Evolutionary conservation across 2,888 invertebrate species (phyloP), one percentile per base, ranked within the genome.

Genomic region (Calliopum simillimum): DNA sequence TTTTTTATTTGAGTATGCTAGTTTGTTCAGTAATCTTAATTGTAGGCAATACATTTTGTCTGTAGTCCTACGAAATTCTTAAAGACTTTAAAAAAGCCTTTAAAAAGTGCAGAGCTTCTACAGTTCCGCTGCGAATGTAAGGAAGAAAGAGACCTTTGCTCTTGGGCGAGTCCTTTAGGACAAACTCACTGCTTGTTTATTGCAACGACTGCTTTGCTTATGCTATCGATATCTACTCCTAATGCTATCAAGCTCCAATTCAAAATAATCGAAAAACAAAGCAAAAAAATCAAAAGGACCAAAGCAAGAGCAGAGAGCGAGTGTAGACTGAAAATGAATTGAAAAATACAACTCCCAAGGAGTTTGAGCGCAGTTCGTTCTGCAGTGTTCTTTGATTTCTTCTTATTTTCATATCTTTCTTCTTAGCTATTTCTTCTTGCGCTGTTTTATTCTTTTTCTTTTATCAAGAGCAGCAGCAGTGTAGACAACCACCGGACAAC

Each of bases 261-360:
- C 55, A 23, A 56, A 12, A 56, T 11, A 21, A 56, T 14, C 8
- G 23, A 21, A 23, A 23, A 56, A 13, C 21, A 56, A 61, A 61
- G 19, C 3, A 16, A 33, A 33, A 14, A 11, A 16, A 3, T n/a
- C 59, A 19, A 19, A 8, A 16, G 43, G 13, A 59, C 16, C 58
- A 16, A 33, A 8, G 16, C 16, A 43, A 19, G 19, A 44, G 14
- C 47, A 46, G 21, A 47, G 47, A 33, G 19, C 14, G 23, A 44
- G n/a, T 14, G 16, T n/a, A 63, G 49, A 25, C n/a, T 13, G 51
- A 49, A 51, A 49, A 63, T 41, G 49, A 63, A 51, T 63, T 63
- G 49, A 51, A 63, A 47, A 12, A 14, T 63, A 55, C 53, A 65
- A 65, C 55, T 65, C 65, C 65, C 44, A 16, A 53, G 65, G 41